Conservation (phyloP, 2,113 vertebrate genomes). For the Hippolais icterina region DNA sequence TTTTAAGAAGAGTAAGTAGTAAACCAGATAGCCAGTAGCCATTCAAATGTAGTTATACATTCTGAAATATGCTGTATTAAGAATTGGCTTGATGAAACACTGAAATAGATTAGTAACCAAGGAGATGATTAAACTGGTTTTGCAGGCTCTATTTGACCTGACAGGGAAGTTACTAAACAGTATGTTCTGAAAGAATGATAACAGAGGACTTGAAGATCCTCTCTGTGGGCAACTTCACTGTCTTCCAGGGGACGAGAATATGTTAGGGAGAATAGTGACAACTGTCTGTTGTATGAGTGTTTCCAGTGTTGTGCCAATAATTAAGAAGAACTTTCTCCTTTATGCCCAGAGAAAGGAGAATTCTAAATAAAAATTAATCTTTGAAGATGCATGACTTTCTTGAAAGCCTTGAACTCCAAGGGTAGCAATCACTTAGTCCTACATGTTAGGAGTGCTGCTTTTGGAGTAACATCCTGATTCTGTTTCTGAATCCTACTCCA, state of each 20-base stretch:
- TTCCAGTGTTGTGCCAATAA: background rate
- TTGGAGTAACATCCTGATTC: background rate
- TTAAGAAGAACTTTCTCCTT: background rate
- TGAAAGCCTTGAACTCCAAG: background rate
- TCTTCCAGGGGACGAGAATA: background rate
- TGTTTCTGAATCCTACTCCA: background rate
- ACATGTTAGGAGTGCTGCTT: fast-evolving
- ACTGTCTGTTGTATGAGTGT: background rate
- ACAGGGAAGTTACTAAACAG: background rate
- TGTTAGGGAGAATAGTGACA: background rate
- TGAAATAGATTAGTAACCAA: slow-evolving; percentile 41
- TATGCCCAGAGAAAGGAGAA: background rate
- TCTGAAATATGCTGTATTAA: background rate
- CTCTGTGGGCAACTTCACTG: background rate
- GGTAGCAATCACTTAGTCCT: background rate
- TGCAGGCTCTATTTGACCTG: slow-evolving; percentile 49
- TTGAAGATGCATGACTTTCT: background rate
- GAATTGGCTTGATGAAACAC: slow-evolving; percentile 1
- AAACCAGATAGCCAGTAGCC: background rate
- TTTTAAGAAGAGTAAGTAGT: background rate
- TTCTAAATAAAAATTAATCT: background rate
- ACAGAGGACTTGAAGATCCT: background rate
- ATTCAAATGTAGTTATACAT: background rate
- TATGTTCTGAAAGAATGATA: background rate
- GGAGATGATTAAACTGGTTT: slow-evolving; percentile 64